A percentile compares a stretch with the other conserved stretches of the same genome.
Evolutionary conservation across 2,888 invertebrate species (phyloP).

Genomic region (Ectemnius continuus): DNA sequence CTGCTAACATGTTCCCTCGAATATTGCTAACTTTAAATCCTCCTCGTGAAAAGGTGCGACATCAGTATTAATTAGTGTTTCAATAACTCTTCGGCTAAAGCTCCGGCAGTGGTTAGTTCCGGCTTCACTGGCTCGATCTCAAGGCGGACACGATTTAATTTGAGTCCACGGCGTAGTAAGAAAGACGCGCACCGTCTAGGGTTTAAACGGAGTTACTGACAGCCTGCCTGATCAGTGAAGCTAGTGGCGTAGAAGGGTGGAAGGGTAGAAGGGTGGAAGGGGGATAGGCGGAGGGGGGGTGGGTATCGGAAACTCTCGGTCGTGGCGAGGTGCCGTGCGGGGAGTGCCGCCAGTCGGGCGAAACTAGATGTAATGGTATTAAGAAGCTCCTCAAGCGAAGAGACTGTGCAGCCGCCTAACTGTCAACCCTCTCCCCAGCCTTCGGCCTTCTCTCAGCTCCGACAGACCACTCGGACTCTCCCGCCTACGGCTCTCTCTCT

Average conservation of each 20-base stretch:
- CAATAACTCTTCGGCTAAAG: no score
- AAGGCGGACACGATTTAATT: no score
- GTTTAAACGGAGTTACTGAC: slow-evolving; percentile 30
- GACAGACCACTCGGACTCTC: slow-evolving; percentile 51
- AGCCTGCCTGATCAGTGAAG: slow-evolving; percentile 7
- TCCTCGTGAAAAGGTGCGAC: no score
- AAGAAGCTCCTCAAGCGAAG: slow-evolving; percentile 72
- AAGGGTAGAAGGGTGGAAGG: not conserved
- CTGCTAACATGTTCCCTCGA: no score
- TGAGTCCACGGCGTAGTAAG: not conserved
- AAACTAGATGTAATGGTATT: slow-evolving; percentile 75
- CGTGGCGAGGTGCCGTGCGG: slow-evolving; percentile 28
- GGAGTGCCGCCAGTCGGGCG: slow-evolving; percentile 38
- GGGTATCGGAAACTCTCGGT: slow-evolving; percentile 43
- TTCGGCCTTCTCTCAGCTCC: slow-evolving; percentile 61
- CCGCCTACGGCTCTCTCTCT: slow-evolving; percentile 49
- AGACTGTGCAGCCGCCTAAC: slow-evolving; percentile 74
- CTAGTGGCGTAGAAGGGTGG: not conserved
- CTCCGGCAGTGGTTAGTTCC: no score
- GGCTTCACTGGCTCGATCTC: no score
- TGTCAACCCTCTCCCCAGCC: slow-evolving; percentile 59
- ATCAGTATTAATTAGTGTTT: no score
- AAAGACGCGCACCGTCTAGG: slow-evolving; percentile 17
- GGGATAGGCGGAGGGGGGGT: slow-evolving; percentile 16
- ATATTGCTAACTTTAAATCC: no score